A percentile compares a stretch with the other conserved stretches of the same genome.
These are phyloP conservation scores for Nomada flava DNA, from an alignment of 2,888 invertebrate species.

Conservation along the genomic window DNA sequence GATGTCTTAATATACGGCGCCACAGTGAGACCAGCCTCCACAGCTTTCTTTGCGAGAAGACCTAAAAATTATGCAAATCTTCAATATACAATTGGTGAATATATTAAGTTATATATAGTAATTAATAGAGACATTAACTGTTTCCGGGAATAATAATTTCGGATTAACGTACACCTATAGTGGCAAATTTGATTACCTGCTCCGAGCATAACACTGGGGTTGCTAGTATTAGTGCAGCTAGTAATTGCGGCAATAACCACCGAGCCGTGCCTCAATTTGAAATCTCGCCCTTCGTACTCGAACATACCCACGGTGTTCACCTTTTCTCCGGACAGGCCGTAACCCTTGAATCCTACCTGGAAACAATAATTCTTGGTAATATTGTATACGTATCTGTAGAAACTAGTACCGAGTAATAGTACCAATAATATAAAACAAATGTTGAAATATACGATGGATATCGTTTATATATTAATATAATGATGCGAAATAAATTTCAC, in stretches of 20 bases:
- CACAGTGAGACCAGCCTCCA: slow-evolving; percentile 94
- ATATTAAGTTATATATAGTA: too few relatives aligned
- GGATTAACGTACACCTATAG: background rate
- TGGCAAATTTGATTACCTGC: slow-evolving; percentile 88
- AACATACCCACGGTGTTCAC: slow-evolving; percentile 89
- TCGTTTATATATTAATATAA: too few relatives aligned
- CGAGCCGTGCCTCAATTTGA: slow-evolving; percentile 93
- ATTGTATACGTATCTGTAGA: too few relatives aligned
- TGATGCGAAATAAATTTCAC: background rate
- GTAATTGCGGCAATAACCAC: slow-evolving; percentile 99
- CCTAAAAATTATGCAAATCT: slow-evolving; percentile 84
- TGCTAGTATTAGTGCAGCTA: slow-evolving; percentile 98
- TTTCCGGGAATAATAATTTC: background rate
- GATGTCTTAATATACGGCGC: slow-evolving; percentile 98
- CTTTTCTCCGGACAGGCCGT: slow-evolving; percentile 90
- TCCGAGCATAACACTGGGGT: slow-evolving; percentile 99
- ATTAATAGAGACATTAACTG: background rate
- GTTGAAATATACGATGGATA: too few relatives aligned
- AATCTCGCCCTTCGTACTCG: slow-evolving; percentile 92
- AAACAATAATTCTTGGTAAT: slow-evolving; percentile 61
- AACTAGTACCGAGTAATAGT: too few relatives aligned
- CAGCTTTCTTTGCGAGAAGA: slow-evolving; percentile 96
- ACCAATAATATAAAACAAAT: too few relatives aligned
- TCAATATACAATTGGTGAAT: too few relatives aligned
- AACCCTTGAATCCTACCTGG: slow-evolving; percentile 97